These are phyloP conservation scores for Drosophila villosipedis DNA, from an alignment of 2,888 invertebrate genomes.

Conservation along the genomic window DNA sequence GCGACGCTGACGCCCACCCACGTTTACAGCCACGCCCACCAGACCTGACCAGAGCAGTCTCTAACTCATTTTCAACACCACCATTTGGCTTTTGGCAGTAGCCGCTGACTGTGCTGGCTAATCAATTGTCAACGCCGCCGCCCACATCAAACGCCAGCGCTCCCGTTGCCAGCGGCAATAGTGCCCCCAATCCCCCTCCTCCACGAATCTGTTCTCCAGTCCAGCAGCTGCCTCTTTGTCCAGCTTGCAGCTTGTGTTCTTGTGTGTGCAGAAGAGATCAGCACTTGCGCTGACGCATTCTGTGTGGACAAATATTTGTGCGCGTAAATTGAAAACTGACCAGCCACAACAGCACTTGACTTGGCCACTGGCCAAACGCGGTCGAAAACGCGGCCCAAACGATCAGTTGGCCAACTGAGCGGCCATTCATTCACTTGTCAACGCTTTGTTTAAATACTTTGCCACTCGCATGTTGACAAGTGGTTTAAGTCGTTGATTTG, in stretches of 20 bases:
- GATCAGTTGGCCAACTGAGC: conserved; percentile 43
- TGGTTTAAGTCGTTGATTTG: conserved; percentile 81
- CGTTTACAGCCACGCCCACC: conserved; percentile 38
- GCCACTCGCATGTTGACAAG: conserved; percentile 81
- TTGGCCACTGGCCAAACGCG: conserved; percentile 56
- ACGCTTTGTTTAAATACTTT: conserved; percentile 81
- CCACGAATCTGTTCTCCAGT: background rate
- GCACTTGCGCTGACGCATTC: conserved; percentile 79
- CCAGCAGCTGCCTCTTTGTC: conserved; percentile 28
- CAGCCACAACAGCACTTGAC: conserved; percentile 78
- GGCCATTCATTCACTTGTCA: conserved; percentile 77
- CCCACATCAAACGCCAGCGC: conserved; percentile 75
- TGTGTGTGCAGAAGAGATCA: conserved; percentile 74
- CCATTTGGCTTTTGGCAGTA: conserved; percentile 55
- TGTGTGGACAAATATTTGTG: conserved; percentile 76
- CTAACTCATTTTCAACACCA: conserved; percentile 66
- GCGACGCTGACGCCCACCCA: conserved; percentile 59
- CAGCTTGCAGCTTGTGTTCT: conserved; percentile 9
- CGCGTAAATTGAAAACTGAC: conserved; percentile 80
- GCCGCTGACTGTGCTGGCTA: conserved; percentile 56
- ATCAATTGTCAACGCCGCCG: conserved; percentile 80
- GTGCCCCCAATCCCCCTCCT: background rate
- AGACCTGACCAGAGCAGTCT: conserved; percentile 27
- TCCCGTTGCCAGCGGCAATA: conserved; percentile 12
- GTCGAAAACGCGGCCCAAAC: conserved; percentile 35